Percentiles rank a stretch among this genome's conserved stretches.
These are phyloP conservation scores for Pangasius krempfi DNA, from an alignment of 2,797 vertebrate species.

Conservation along the genomic window DNA sequence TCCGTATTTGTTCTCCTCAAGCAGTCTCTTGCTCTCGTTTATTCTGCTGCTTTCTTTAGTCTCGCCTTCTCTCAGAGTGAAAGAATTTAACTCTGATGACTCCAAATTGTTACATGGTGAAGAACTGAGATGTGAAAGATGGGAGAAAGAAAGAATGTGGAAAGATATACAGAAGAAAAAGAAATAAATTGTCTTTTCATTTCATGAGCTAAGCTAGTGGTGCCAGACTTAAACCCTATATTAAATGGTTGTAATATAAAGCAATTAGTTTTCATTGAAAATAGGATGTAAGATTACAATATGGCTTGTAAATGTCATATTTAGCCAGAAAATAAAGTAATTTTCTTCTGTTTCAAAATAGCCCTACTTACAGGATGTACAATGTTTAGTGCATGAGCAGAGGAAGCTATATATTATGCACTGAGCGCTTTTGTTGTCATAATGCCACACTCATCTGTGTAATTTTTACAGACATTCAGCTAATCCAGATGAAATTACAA, in stretches of 20 bases:
- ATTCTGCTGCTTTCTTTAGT: constrained; percentile 26
- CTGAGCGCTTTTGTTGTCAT: not conserved
- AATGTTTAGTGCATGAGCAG: not conserved
- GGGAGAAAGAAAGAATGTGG: not conserved
- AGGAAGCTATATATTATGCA: not conserved
- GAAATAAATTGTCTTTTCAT: not conserved
- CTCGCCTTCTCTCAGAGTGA: not conserved
- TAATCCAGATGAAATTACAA: not conserved
- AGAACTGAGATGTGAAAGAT: not conserved
- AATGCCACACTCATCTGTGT: not conserved
- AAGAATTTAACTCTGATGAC: constrained; percentile 4
- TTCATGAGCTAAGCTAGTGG: not conserved
- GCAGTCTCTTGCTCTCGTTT: constrained; percentile 11
- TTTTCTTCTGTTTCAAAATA: not conserved
- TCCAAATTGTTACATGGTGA: not conserved
- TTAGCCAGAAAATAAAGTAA: not conserved
- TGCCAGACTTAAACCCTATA: not conserved
- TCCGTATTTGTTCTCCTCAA: constrained; percentile 4
- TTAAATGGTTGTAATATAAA: not conserved
- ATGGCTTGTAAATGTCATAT: not conserved
- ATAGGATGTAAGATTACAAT: too few species aligned
- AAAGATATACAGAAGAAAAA: not conserved
- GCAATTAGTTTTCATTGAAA: not conserved
- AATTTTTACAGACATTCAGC: not conserved
- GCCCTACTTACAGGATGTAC: not conserved